Evolutionary conservation across 2,888 invertebrate species (phyloP), one percentile per base, ranked within the genome.

Genomic region (Amiota minor): DNA sequence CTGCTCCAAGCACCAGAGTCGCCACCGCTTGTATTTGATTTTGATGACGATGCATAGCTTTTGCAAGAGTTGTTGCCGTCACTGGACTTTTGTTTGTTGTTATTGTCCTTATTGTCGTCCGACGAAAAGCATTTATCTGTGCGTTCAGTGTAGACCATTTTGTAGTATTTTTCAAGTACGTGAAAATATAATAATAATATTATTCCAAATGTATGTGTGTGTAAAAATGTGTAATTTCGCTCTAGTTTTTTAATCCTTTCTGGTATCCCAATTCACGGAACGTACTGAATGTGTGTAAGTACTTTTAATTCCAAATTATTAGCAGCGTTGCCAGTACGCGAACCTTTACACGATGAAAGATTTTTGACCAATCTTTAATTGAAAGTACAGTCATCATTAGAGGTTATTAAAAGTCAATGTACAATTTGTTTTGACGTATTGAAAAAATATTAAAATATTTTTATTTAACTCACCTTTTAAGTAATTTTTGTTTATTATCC

Each of bases 221-320:
- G 35, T 35, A 6, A 6, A 10, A 45, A 18, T 64, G 64, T 59
- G 35, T 35, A 35, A 62, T 35, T 73, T 10, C 16, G 74, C 49
- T 74, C 53, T 49, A 79, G 78, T 77, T 80, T 77, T 68, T 23
- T 75, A 77, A 74, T 67, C 53, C 46, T 14, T 47, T 18, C 1
- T 56, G 46, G 45, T 67, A 74, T 55, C 72, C 23, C 71, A 71
- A 76, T 78, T 90, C 90, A 90, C 81, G 90, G 90, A 62, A 90
- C 90, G 85, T 89, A 88, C 76, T 90, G 88, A 68, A 90, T 83
- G 46, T 88, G 82, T 10, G 89, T 90, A 12, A 90, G 79, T 55
- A 90, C 90, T 79, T 88, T 84, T 23, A 90, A 86, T 83, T 90
- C 90, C 75, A 90, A 81, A 78, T 86, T 85, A 75, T 90, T 90